Evolutionary conservation across 1,140 invertebrate genomes (phyloP).

Genomic region (Carcinoscorpius rotundicauda): DNA sequence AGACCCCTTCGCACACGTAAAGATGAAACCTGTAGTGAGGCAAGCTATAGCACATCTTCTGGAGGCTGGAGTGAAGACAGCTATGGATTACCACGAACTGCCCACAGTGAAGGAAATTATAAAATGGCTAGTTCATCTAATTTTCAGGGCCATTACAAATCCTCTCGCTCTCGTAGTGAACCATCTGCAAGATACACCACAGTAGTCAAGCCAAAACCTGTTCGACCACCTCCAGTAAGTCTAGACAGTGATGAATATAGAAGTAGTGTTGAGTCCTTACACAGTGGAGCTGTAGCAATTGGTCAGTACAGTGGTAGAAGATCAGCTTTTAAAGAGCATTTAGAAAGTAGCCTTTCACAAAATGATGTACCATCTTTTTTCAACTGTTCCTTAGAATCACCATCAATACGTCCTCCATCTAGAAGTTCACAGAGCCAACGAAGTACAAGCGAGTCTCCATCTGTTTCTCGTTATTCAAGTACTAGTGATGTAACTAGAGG

Average conservation of each 20-base stretch:
- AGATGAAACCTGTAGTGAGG: slow-evolving; percentile 2
- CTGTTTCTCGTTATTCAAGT: background rate
- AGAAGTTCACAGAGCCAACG: slow-evolving; percentile 7
- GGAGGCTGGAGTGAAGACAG: background rate
- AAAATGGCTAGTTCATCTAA: background rate
- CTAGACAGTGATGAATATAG: slow-evolving; percentile 10
- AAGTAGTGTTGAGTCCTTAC: slow-evolving; percentile 16
- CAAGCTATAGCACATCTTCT: slow-evolving; percentile 2
- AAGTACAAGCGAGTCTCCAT: background rate
- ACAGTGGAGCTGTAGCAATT: slow-evolving; percentile 13
- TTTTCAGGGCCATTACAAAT: slow-evolving; percentile 11
- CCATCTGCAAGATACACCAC: slow-evolving; percentile 18
- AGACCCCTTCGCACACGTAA: background rate
- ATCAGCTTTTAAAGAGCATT: slow-evolving; percentile 20
- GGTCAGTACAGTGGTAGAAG: slow-evolving; percentile 17
- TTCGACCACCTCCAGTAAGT: slow-evolving; percentile 16
- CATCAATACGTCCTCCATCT: slow-evolving; percentile 10
- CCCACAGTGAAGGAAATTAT: background rate
- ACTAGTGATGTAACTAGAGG: background rate
- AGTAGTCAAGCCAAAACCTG: slow-evolving; percentile 21
- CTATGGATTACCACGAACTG: background rate
- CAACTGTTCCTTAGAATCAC: slow-evolving; percentile 21
- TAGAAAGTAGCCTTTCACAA: slow-evolving; percentile 20
- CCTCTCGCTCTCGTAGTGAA: slow-evolving; percentile 16
- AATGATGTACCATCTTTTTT: slow-evolving; percentile 20